A percentile compares a stretch with the other conserved stretches of the same genome.
Evolutionary conservation across 53 echinoderm and acorn worm species (phyloP).

Genomic region (Antedon mediterranea): DNA sequence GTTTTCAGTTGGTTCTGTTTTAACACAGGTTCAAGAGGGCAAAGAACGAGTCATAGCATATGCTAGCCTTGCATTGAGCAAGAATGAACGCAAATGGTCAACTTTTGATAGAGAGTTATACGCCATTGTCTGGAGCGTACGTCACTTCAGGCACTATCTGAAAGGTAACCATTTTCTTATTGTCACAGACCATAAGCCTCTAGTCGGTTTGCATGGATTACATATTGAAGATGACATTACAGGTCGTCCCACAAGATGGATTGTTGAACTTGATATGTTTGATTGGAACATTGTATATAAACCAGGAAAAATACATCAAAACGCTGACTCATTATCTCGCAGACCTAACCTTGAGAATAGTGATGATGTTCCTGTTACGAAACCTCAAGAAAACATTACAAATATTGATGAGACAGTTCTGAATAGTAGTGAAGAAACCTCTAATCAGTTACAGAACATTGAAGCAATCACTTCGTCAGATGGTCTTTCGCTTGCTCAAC

Average conservation of each 20-base stretch:
- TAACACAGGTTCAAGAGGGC: not conserved
- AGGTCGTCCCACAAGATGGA: constrained; percentile 38
- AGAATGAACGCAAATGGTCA: not conserved
- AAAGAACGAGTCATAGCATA: not conserved
- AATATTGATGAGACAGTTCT: too few species aligned
- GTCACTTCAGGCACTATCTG: constrained; percentile 33
- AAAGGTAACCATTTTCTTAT: constrained; percentile 16
- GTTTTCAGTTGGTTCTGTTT: not conserved
- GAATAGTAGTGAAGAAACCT: too few species aligned
- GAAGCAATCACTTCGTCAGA: too few species aligned
- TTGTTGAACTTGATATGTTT: constrained; percentile 38
- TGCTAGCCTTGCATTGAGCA: not conserved
- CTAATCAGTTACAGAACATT: too few species aligned
- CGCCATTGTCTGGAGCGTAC: constrained; percentile 26
- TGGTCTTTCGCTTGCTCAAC: too few species aligned
- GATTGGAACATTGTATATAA: constrained; percentile 40
- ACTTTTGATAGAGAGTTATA: not conserved
- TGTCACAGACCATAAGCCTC: constrained; percentile 55
- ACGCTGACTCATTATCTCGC: constrained; percentile 51
- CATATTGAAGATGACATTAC: constrained; percentile 33
- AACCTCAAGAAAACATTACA: too few species aligned
- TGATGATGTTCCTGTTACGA: too few species aligned
- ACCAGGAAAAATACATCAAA: constrained; percentile 28
- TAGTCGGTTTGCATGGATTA: constrained; percentile 32
- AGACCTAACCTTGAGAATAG: constrained; percentile 1